These are phyloP conservation scores for Bellardia pandia DNA, from an alignment of 2,888 invertebrate species.

Conservation along the genomic window DNA sequence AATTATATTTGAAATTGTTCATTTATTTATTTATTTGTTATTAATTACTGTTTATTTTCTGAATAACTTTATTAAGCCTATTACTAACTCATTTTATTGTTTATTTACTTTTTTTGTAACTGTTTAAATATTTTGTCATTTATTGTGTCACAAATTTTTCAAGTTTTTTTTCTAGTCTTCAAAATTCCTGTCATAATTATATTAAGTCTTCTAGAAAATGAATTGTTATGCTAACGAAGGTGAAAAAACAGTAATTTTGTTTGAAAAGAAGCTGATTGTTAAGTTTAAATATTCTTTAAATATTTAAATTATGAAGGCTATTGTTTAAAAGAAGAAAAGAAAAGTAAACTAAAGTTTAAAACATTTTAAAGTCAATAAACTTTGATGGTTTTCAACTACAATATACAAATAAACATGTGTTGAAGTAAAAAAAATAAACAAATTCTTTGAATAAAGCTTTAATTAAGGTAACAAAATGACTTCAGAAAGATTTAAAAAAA, in stretches of 20 bases:
- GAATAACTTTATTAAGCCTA: not conserved
- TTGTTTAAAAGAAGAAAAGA: conserved; percentile 24
- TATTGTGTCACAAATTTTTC: not conserved
- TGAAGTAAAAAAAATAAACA: not conserved
- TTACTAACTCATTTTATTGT: not conserved
- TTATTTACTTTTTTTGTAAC: conserved; percentile 3
- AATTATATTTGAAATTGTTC: no score
- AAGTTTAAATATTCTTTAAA: not conserved
- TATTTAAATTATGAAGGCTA: conserved; percentile 20
- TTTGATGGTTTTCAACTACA: not conserved
- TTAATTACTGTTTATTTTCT: not conserved
- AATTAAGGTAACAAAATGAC: conserved; percentile 1
- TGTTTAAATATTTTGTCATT: not conserved
- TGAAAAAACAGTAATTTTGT: conserved; percentile 23
- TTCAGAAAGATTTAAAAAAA: not conserved
- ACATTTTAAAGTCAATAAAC: conserved; percentile 24
- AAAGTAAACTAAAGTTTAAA: not conserved
- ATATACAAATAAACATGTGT: not conserved
- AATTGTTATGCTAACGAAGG: conserved; percentile 37
- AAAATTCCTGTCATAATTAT: not conserved
- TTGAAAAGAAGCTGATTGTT: conserved; percentile 6
- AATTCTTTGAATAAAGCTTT: not conserved
- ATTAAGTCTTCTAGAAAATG: not conserved
- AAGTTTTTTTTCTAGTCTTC: not conserved
- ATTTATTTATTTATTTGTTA: no score